Evolutionary conservation across 2,797 vertebrate genomes (phyloP), one percentile per base, ranked within the genome.

Genomic region (Anguilla obscura): DNA sequence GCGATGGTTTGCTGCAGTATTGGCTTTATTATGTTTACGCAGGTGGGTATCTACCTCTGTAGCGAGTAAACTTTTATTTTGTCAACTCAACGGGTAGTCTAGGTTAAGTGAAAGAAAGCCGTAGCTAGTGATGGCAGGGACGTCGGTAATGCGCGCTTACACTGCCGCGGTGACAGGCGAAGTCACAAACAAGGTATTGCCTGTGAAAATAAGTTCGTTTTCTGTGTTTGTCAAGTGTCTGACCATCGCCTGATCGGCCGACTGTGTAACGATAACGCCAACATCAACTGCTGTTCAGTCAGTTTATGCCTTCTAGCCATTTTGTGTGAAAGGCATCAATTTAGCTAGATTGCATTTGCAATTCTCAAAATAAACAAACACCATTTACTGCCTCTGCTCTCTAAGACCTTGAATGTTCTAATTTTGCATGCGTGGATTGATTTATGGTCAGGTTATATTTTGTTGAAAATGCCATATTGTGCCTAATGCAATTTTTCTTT

Each of bases 401-500:
- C 14, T 14, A 16, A 76, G 4, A 21, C 36, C 18, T 21, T 18
- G 5, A 21, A 14, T 40, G 71, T 16, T 33, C 1, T 36, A 9
- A 4, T 40, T 45, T 79, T 45, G 33, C 16, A 21, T 45, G 16
- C 6, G 45, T 79, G 3, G 33, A 3, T 10, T 79, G 33, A 45
- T 16, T 79, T 40, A 18, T 79, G 4, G 14, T 3, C 27, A 30
- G n/a, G 7, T 30, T 71, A 24, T n/a, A 30, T 7, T 10, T 82
- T 24, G 45, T 82, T 50, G 24, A 79, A 40, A 18, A 79, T 71
- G 10, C n/a, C 33, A 50, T 82, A 21, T 12, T 82, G 76, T 82
- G 40, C 24, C 45, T 82, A 82, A 79, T 83, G 24, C 4, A 7
- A 7, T 27, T 56, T 58, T 90, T 82, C 33, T 69, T 85, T 87